phyloP scores from a whole-genome alignment of 1,140 invertebrate genomes.

The Formica selysi region DNA sequence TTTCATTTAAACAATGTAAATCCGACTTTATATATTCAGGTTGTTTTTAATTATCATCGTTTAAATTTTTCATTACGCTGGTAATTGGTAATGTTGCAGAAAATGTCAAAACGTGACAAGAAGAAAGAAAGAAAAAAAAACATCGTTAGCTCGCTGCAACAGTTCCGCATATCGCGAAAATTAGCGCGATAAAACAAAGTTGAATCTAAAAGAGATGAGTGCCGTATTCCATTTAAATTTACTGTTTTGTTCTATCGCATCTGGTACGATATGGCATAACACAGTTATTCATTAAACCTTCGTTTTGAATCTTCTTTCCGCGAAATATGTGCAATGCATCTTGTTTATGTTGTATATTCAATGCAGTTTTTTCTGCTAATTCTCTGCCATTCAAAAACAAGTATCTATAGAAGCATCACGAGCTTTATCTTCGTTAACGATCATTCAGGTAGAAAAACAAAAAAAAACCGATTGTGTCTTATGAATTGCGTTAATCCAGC shows the following conservation, averaged over 20 bases:
- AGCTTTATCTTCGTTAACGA: not conserved
- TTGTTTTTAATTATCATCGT: slow-evolving; percentile 47
- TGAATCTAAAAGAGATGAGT: slow-evolving; percentile 8
- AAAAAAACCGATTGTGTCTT: not conserved
- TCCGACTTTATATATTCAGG: not conserved
- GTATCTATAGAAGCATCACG: not conserved
- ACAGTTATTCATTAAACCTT: slow-evolving; percentile 27
- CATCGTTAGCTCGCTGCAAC: not conserved
- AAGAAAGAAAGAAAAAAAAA: not conserved
- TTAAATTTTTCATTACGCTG: slow-evolving; percentile 17
- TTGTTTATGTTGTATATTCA: slow-evolving; percentile 2
- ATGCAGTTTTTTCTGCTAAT: not conserved
- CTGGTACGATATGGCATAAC: not conserved
- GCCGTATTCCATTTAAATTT: not conserved
- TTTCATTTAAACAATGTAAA: not conserved
- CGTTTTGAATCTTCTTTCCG: slow-evolving; percentile 13
- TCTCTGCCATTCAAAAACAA: slow-evolving; percentile 33
- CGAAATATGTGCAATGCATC: slow-evolving; percentile 31
- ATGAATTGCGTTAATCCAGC: not conserved
- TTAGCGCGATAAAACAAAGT: slow-evolving; percentile 21
- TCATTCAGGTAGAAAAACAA: not conserved
- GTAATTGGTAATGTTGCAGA: not conserved
- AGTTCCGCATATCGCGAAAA: slow-evolving; percentile 31
- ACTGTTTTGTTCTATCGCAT: slow-evolving; percentile 20
- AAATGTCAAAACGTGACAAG: not conserved